phyloP scores from a whole-genome alignment of 2,113 vertebrate species.

The Chloropsis cyanopogon region DNA sequence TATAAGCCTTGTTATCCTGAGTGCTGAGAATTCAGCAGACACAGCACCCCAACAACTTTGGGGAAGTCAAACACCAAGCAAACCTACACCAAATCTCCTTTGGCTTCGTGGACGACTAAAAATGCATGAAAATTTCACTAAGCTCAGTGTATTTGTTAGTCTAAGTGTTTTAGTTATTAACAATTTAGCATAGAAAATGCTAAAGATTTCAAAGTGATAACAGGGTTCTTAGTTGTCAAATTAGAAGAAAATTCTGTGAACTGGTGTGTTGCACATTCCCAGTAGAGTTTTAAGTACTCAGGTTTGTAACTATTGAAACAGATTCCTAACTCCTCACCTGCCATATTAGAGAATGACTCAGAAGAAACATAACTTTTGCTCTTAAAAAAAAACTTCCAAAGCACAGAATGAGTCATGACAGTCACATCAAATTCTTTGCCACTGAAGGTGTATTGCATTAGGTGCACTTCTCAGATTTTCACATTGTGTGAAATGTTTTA shows the following conservation, averaged over 20 bases:
- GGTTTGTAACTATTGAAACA: background rate
- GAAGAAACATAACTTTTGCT: background rate
- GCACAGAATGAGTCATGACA: background rate
- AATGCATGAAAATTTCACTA: slow-evolving; percentile 9
- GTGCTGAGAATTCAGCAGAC: background rate
- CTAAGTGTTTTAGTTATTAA: slow-evolving; percentile 35
- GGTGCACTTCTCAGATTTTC: background rate
- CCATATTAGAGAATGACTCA: background rate
- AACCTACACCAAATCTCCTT: background rate
- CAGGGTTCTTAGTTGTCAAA: background rate
- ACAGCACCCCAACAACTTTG: background rate
- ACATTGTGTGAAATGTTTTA: background rate
- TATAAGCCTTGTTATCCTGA: background rate
- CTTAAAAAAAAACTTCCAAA: background rate
- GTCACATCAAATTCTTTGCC: background rate
- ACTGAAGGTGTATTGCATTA: background rate
- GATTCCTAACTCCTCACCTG: background rate
- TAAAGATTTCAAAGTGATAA: background rate
- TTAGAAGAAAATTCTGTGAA: slow-evolving; percentile 43
- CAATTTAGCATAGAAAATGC: slow-evolving; percentile 10
- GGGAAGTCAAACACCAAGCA: background rate
- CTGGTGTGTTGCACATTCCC: background rate
- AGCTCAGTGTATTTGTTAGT: slow-evolving; percentile 1
- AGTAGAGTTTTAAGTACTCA: background rate
- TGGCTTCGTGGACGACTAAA: background rate